Evolutionary conservation across 2,888 invertebrate genomes (phyloP).

Genomic region (Geophilus truncorum): DNA sequence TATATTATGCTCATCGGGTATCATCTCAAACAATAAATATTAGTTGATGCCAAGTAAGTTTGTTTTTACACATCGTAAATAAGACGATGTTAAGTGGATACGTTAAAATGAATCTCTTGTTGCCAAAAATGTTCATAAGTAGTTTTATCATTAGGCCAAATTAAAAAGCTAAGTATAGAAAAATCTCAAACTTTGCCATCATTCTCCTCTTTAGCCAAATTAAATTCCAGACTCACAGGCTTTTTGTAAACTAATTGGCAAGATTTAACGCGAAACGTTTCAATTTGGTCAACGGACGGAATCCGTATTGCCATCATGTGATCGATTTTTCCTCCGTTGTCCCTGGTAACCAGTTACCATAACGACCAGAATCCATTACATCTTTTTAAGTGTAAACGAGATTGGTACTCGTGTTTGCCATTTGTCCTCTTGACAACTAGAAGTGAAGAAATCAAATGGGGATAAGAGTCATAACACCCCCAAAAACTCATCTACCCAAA

Average conservation of each 20-base stretch:
- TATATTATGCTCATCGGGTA: too few species aligned
- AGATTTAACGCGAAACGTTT: not conserved
- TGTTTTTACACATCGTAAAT: too few species aligned
- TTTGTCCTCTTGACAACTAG: slow-evolving; percentile 3
- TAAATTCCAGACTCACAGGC: too few species aligned
- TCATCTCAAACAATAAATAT: too few species aligned
- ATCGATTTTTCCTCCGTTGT: not conserved
- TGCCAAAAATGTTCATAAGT: too few species aligned
- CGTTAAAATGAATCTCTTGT: too few species aligned
- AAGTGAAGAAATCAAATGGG: not conserved
- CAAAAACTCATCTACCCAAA: not conserved
- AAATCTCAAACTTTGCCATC: too few species aligned
- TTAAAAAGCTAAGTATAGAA: too few species aligned
- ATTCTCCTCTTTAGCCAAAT: too few species aligned
- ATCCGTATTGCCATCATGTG: not conserved
- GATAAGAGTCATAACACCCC: not conserved
- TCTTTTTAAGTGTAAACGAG: slow-evolving; percentile 1
- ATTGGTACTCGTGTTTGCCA: slow-evolving; percentile 9
- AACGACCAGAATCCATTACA: slow-evolving; percentile 11
- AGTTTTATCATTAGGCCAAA: too few species aligned
- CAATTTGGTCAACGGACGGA: not conserved
- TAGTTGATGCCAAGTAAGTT: too few species aligned
- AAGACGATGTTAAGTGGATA: too few species aligned
- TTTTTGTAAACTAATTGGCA: not conserved
- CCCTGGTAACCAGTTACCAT: not conserved